Evolutionary conservation across 2,888 invertebrate genomes (phyloP).

Genomic region (Erannis defoliaria): DNA sequence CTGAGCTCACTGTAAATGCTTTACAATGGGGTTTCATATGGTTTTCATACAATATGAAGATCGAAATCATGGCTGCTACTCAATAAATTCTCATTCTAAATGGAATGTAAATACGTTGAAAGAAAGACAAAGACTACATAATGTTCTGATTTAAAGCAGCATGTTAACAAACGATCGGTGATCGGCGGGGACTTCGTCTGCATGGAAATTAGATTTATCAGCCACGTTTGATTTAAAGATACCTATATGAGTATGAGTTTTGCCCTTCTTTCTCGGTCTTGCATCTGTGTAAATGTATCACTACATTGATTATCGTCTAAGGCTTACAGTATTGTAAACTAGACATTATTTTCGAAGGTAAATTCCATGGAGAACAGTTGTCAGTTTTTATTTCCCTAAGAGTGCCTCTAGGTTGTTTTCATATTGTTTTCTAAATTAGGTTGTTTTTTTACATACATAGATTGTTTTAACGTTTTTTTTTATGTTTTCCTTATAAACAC

Average conservation of each 20-base stretch:
- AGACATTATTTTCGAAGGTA: no score
- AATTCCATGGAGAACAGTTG: no score
- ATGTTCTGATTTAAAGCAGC: conserved; percentile 23
- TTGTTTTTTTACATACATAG: no score
- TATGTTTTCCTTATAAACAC: no score
- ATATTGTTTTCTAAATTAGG: no score
- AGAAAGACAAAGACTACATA: conserved; percentile 20
- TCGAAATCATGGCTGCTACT: not conserved
- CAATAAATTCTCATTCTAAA: conserved; percentile 1
- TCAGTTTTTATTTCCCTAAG: no score
- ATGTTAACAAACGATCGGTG: conserved; percentile 32
- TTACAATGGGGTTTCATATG: not conserved
- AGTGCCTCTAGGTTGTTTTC: no score
- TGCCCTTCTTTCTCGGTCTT: not conserved
- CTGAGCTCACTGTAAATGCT: not conserved
- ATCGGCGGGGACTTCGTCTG: conserved; percentile 27
- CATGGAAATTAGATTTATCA: conserved; percentile 31
- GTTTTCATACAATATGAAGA: not conserved
- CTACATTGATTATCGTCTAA: not conserved
- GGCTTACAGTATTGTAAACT: no score
- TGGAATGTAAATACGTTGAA: conserved; percentile 15
- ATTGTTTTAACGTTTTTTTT: no score
- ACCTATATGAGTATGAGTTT: conserved; percentile 30
- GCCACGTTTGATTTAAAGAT: conserved; percentile 27
- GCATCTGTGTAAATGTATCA: not conserved